Conservation (phyloP, 2,113 vertebrate genomes). For the Upupa epops region DNA sequence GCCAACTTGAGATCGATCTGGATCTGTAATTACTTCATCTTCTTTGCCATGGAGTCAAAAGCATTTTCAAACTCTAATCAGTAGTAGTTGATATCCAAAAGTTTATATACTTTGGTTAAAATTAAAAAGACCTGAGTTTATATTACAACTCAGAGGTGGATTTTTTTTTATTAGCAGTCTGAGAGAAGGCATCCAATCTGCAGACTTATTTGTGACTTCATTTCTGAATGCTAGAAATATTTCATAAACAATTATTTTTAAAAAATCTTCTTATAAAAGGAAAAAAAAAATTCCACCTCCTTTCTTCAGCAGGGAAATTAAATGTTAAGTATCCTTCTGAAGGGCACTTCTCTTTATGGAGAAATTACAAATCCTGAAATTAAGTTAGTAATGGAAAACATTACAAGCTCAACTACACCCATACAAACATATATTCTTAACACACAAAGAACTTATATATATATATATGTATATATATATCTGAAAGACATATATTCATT, state of each 20-base stretch:
- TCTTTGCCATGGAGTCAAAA: background rate
- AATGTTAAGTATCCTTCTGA: conserved; percentile 59
- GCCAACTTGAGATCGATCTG: background rate
- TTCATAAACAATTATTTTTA: conserved; percentile 26
- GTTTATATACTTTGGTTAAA: background rate
- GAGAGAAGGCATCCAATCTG: background rate
- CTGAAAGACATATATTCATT: conserved; percentile 56
- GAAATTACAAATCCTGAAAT: conserved; percentile 65
- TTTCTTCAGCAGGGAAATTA: conserved; percentile 47
- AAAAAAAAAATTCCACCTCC: background rate
- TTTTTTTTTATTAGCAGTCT: background rate
- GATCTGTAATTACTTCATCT: background rate
- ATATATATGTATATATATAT: conserved; percentile 24
- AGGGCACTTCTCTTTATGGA: conserved; percentile 58
- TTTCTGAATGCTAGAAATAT: background rate
- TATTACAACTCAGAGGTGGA: background rate
- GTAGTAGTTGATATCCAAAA: background rate
- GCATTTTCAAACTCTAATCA: background rate
- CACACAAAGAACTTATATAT: conserved; percentile 2
- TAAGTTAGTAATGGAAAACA: conserved; percentile 74
- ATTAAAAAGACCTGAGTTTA: background rate
- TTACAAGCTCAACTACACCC: conserved; percentile 60
- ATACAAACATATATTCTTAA: conserved; percentile 71
- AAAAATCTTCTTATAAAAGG: conserved; percentile 6
- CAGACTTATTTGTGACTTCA: background rate